Evolutionary conservation across 2,888 invertebrate species (phyloP).

Genomic region (Scaptomyza flava): DNA sequence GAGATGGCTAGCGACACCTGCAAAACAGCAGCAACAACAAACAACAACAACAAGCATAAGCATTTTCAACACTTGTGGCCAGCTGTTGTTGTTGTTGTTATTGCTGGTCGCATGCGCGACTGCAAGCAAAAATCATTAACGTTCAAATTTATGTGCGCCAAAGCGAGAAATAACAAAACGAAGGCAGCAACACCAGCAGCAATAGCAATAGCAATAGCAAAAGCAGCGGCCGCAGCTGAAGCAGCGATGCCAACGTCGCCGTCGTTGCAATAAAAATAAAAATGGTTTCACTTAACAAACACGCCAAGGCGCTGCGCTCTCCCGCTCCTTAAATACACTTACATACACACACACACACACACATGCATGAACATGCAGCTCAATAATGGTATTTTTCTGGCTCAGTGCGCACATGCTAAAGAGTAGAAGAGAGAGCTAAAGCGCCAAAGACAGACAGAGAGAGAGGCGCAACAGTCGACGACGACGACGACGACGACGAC

Average conservation of each 20-base stretch:
- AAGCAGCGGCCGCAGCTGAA: slow-evolving; percentile 4
- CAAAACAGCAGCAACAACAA: slow-evolving; percentile 45
- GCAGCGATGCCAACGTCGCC: slow-evolving; percentile 28
- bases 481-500: slow-evolving; percentile 26
- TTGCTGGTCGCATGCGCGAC: slow-evolving; percentile 56
- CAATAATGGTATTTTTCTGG: slow-evolving; percentile 79
- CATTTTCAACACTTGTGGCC: slow-evolving; percentile 71
- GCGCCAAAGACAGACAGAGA: slow-evolving; percentile 24
- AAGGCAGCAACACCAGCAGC: slow-evolving; percentile 22
- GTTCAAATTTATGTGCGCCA: slow-evolving; percentile 74
- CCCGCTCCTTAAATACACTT: slow-evolving; percentile 1
- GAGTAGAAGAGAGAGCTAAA: slow-evolving; percentile 31
- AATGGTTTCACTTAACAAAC: slow-evolving; percentile 82
- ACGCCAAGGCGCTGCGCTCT: slow-evolving; percentile 65
- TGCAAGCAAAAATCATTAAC: slow-evolving; percentile 80
- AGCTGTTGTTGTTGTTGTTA: slow-evolving; percentile 43
- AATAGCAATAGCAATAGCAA: slow-evolving; percentile 13
- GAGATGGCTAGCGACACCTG: slow-evolving; percentile 76
- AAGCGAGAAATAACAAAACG: slow-evolving; percentile 79
- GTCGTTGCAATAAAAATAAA: slow-evolving; percentile 73
- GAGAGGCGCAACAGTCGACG: slow-evolving; percentile 66
- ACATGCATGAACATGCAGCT: slow-evolving; percentile 7
- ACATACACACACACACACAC: slow-evolving; percentile 8
- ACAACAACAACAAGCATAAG: slow-evolving; percentile 29
- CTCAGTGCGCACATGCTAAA: slow-evolving; percentile 52